Base-by-base conservation (phyloP, 1,140 invertebrate genomes). In the Acromyrmex echinatior region DNA sequence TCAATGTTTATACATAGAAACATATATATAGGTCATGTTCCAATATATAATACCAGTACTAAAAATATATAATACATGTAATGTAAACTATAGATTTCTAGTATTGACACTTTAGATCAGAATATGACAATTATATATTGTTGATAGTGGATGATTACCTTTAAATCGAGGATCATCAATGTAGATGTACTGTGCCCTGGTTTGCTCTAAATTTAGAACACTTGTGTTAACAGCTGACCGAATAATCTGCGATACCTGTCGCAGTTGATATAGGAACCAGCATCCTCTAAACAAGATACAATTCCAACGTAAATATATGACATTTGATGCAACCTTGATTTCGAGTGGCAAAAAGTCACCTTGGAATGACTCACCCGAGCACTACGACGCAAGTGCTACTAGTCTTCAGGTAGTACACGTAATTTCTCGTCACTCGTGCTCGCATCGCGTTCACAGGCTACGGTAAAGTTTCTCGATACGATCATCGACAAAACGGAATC, bases 101-200 rank as follows among this genome's bases (percentile, higher is more conserved):
- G 9, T 45, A 45, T 2, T 45, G 39, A 10, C 39, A 45, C 2
- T 10, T 12, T 45, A 45, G 12, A 45, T 10, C 2, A 7, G 2
- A 45, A 45, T 2, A 39, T 0, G 2, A 45, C 2, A 45, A 45
- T 45, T 45, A 7, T 45, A 7, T 45, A 0, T 10, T 9, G n/a
- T 7, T 21, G n/a, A 21, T 0, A 58, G n/a, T 9, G 2, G 16
- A 86, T 10, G 16, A 79, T 84, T 87, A 95, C 95, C 93, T 92
- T 94, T 92, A 79, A 94, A 94, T 60, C 91, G 84, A 51, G 95
- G 95, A 90, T 96, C 93, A 89, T 96, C 93, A 2, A 96, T 90
- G 84, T 96, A 96, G 92, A 96, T 95, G 86, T 95, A 96, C 62
- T 95, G 93, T 18, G 94, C 92, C 63, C 92, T 92, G 1, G 91